A percentile compares a stretch with the other conserved stretches of the same genome.
Evolutionary conservation across 1,140 invertebrate genomes (phyloP).

Genomic region (Periplaneta americana): DNA sequence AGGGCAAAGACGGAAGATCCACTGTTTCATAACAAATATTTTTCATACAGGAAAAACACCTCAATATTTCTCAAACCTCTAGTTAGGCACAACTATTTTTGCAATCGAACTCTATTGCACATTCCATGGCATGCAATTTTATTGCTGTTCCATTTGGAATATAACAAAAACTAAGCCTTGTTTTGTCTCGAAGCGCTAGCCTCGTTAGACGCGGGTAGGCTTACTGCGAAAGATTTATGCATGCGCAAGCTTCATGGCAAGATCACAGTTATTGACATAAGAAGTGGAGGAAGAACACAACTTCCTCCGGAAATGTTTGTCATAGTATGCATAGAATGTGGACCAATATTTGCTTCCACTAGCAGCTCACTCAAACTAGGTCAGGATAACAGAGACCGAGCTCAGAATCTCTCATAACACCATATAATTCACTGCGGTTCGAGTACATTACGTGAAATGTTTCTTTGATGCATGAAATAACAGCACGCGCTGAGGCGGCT

Average conservation of each 20-base stretch:
- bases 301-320: neutral
- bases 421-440: neutral
- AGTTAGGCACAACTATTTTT: too few relatives aligned
- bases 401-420: neutral
- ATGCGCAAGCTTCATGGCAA: neutral
- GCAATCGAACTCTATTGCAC: too few relatives aligned
- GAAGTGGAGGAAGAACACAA: neutral
- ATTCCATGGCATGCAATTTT: too few relatives aligned
- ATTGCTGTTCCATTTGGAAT: too few relatives aligned
- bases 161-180: too few relatives aligned
- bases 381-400: neutral
- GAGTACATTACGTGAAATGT: neutral
- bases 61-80: too few relatives aligned
- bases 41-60: too few relatives aligned
- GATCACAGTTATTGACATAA: neutral
- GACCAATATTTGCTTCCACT: neutral
- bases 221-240: too few relatives aligned
- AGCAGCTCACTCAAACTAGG: neutral
- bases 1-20: too few relatives aligned
- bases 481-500: too few relatives aligned
- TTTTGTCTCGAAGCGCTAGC: neutral
- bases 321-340: neutral
- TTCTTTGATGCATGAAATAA: neutral
- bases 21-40: too few relatives aligned
- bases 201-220: neutral